Base-by-base conservation (phyloP, 2,888 invertebrate genomes). In the Onchidella celtica region DNA sequence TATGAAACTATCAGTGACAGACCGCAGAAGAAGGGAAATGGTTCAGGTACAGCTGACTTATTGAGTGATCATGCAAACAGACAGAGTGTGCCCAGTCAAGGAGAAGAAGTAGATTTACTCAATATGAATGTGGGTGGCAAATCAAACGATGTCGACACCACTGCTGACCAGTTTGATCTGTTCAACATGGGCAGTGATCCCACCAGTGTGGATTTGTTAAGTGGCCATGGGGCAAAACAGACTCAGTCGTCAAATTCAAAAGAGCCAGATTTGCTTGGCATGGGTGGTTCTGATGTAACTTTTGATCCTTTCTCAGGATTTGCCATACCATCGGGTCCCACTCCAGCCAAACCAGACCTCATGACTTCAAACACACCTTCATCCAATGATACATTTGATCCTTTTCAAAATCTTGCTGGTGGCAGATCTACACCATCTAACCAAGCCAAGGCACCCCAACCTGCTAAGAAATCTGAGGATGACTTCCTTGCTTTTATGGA, bases 241-340 rank as follows among this genome's bases (percentile, higher is more conserved):
- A 79, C 86, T 38, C 82, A 87, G 69, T 82, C 27, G n/a, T 14
- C 57, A 17, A 47, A 38, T 66, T 55, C 72, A 55, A 55, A 55
- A 3, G 79, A 80, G 36, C 84, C 84, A 36, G 84, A 84, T 63
- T 59, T 84, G 21, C 78, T 84, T 74, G 84, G 79, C 3, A 79
- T 81, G n/a, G 59, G 75, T 36, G 81, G 84, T 29, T 63, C 83
- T 36, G 84, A 83, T 59, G 85, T 87, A 57, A 84, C 87, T 9
- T 92, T 92, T 86, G 91, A 92, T 85, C 91, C 92, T 69, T 92
- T 92, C 85, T 88, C 88, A 84, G 86, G 88, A 73, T 86, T 86
- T 66, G 83, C 78, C 80, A 63, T 59, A 47, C 69, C 61, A 11
- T 61, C 76, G 36, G 47, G n/a, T 11, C 63, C 55, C 32, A 68